Conservation (phyloP, 1,140 invertebrate genomes). For the Drosophila persimilis region DNA sequence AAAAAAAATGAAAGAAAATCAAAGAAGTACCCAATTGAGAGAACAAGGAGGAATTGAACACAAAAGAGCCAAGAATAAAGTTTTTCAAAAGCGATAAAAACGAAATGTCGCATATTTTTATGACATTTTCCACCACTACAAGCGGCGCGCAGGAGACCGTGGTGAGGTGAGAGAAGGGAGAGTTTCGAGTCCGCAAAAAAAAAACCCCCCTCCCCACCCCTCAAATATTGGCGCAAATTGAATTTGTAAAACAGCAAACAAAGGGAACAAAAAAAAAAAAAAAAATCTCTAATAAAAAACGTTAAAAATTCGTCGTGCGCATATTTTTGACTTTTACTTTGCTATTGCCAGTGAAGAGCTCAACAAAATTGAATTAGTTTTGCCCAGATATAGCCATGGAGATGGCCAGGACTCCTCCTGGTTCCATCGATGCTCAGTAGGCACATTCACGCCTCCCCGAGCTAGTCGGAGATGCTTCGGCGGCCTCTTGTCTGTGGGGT, state of each 20-base stretch:
- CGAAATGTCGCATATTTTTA: slow-evolving; percentile 83
- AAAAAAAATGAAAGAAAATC: slow-evolving; percentile 30
- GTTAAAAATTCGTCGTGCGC: slow-evolving; percentile 30
- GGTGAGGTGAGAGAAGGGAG: slow-evolving; percentile 24
- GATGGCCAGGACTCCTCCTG: no score
- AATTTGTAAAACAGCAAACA: slow-evolving; percentile 52
- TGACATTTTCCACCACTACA: slow-evolving; percentile 68
- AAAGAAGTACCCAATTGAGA: slow-evolving; percentile 28
- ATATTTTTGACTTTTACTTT: slow-evolving; percentile 30
- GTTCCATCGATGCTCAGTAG: not conserved
- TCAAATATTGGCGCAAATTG: slow-evolving; percentile 58
- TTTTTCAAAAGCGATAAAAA: slow-evolving; percentile 83
- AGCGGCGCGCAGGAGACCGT: slow-evolving; percentile 9
- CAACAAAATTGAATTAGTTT: slow-evolving; percentile 12
- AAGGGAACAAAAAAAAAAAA: slow-evolving; percentile 11
- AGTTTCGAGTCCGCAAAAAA: not conserved
- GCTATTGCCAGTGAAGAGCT: slow-evolving; percentile 9
- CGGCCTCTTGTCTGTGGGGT: not conserved
- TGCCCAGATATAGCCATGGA: not conserved
- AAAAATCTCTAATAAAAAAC: slow-evolving; percentile 29
- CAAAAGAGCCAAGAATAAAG: slow-evolving; percentile 71
- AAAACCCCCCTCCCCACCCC: not conserved
- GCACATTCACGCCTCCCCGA: not conserved
- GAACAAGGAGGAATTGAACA: slow-evolving; percentile 47
- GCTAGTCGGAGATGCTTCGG: no score